These are phyloP conservation scores for Mythimna vitellina DNA, from an alignment of 2,888 invertebrate genomes.

Conservation along the genomic window DNA sequence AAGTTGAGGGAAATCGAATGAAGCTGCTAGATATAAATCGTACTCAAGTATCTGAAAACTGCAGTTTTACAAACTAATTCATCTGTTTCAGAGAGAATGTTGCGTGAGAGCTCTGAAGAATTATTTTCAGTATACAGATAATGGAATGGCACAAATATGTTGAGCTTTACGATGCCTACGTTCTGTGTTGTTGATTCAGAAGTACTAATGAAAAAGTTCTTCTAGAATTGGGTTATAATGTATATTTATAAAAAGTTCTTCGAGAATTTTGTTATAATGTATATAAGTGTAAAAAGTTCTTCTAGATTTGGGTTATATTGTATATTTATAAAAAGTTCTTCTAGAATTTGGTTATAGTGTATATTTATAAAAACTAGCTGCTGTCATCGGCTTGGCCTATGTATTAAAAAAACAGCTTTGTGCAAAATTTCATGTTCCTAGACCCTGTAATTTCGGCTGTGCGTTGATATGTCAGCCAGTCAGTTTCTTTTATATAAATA, in stretches of 20 bases:
- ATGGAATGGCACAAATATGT: slow-evolving; percentile 1
- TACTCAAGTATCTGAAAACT: slow-evolving; percentile 23
- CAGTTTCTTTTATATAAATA: too few species aligned
- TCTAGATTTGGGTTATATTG: not conserved
- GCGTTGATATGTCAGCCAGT: too few species aligned
- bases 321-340: too few species aligned
- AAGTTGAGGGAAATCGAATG: slow-evolving; percentile 18
- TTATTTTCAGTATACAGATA: slow-evolving; percentile 11
- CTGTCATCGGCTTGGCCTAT: too few species aligned
- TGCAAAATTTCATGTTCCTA: too few species aligned
- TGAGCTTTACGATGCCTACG: not conserved
- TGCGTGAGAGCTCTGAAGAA: not conserved
- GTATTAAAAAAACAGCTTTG: too few species aligned
- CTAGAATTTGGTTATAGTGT: not conserved
- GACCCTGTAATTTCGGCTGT: too few species aligned
- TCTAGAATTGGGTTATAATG: not conserved
- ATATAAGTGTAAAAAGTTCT: not conserved
- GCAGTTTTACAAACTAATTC: slow-evolving; percentile 20
- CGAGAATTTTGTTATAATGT: not conserved
- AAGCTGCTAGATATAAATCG: slow-evolving; percentile 25
- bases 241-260: too few species aligned
- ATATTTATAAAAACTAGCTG: too few species aligned
- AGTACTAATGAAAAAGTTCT: not conserved
- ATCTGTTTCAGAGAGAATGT: slow-evolving; percentile 23
- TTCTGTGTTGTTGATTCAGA: not conserved